Base-by-base conservation (phyloP, 2,888 invertebrate species). In the Thereva nobilitata region DNA sequence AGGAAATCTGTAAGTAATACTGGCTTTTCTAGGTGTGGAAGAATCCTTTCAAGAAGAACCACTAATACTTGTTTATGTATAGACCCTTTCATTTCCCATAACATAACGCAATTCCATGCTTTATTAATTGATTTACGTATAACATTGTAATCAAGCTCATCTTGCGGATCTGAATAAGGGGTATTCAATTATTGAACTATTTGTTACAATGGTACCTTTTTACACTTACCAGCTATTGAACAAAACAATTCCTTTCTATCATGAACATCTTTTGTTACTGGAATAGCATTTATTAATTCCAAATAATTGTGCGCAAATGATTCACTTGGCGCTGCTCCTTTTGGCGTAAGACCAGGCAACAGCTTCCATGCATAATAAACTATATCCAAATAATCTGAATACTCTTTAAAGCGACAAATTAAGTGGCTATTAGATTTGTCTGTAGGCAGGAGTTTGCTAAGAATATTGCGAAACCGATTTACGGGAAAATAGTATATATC, bases 1-100 rank as follows among this genome's bases (percentile, higher is more conserved):
- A 97, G 85, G 82, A 95, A 95, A 78, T 97, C 97, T 2, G 95
- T 93, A 73, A 96, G 85, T 69, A 92, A 83, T 64, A 94, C 84
- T 7, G 97, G 95, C 74, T 89, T 89, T 45, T 87, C 86, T 72
- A 97, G 84, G 79, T 92, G 86, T 12, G 89, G 87, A 83, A 97
- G 84, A 37, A 95, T 86, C 64, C 90, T 85, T 78, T 95, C 94
- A 59, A 95, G 86, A 8, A 97, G 82, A 64, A 92, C 85, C 70
- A 93, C 84, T 49, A 97, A 83, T 64, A 95, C 85, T 73, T 91
- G 89, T 66, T 91, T 90, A 75, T 93, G 93, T 3, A 87, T 86
- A 49, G 84, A 81, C n/a, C 80, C 80, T 37, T 89, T 85, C 72
- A 90, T 83, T 72, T 89, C 85, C 89, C 88, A 89, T 73, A 86